phyloP scores from a whole-genome alignment of 2,888 invertebrate genomes.

The Aleiodes testaceus region DNA sequence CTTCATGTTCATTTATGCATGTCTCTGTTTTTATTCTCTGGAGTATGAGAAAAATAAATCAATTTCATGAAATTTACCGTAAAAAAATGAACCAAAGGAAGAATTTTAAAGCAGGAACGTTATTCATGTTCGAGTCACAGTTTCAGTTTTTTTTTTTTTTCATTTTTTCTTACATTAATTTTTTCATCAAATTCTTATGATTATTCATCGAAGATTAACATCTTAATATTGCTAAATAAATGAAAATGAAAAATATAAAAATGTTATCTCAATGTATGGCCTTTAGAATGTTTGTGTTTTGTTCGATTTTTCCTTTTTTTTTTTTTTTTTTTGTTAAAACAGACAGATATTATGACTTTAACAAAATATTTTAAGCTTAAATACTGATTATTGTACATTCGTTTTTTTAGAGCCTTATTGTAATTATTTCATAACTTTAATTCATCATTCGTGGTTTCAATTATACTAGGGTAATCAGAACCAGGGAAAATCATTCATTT shows the following conservation, averaged over 20 bases:
- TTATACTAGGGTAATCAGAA: constrained; percentile 6
- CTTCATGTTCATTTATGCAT: constrained; percentile 32
- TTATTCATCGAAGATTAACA: constrained; percentile 16
- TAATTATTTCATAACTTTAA: constrained; percentile 4
- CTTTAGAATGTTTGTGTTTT: constrained; percentile 22
- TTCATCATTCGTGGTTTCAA: constrained; percentile 11
- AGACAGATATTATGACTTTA: constrained; percentile 33
- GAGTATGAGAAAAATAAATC: background rate
- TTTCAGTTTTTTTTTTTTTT: constrained; percentile 5
- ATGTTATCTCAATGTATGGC: constrained; percentile 24
- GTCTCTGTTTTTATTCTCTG: background rate
- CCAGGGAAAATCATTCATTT: constrained; percentile 11
- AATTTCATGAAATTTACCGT: background rate
- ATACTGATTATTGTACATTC: constrained; percentile 57
- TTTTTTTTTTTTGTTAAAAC: background rate
- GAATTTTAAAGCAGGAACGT: constrained; percentile 9
- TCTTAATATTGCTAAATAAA: constrained; percentile 42
- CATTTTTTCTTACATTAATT: background rate
- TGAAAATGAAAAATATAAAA: background rate
- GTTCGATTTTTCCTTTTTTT: background rate
- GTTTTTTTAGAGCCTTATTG: constrained; percentile 51
- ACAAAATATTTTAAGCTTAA: constrained; percentile 54
- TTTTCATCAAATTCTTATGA: constrained; percentile 3
- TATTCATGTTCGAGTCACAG: constrained; percentile 1
- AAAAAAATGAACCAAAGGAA: constrained; percentile 33